These are phyloP conservation scores for Ptychadena robeensis DNA, from an alignment of 2,797 vertebrate species.

Conservation along the genomic window DNA sequence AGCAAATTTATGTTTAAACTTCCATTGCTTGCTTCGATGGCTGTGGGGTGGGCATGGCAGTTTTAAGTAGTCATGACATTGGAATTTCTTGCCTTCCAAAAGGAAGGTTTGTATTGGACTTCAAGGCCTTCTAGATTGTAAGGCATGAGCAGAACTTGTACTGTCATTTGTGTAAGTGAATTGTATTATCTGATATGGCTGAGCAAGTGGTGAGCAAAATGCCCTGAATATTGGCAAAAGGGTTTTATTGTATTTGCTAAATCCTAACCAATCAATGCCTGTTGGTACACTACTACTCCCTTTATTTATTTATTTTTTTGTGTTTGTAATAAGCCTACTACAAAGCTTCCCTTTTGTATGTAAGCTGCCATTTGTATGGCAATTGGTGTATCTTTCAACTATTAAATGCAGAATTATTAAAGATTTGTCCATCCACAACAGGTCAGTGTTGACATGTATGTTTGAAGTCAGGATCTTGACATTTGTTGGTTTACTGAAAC, in stretches of 20 bases:
- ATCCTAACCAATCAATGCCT: not conserved
- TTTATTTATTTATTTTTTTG: too few relatives aligned
- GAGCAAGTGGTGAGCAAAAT: too few relatives aligned
- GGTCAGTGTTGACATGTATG: too few relatives aligned
- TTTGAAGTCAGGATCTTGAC: too few relatives aligned
- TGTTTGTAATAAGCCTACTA: not conserved
- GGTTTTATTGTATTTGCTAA: not conserved
- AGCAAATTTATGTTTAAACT: not conserved
- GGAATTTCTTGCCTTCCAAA: not conserved
- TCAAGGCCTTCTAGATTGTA: not conserved
- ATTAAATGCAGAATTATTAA: too few relatives aligned
- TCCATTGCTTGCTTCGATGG: not conserved
- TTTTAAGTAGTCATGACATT: not conserved
- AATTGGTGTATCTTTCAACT: too few relatives aligned
- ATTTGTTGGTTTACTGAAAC: too few relatives aligned
- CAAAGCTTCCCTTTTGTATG: not conserved
- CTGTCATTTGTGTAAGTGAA: not conserved
- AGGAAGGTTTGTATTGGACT: not conserved
- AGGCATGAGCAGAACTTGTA: too few relatives aligned
- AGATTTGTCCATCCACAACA: too few relatives aligned
- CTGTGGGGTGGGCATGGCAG: constrained; percentile 12
- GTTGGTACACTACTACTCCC: too few relatives aligned
- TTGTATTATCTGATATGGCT: not conserved
- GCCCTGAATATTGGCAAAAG: not conserved
- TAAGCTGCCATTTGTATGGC: too few relatives aligned